phyloP scores from a whole-genome alignment of 2,888 invertebrate genomes.

The Pinctada fucata region DNA sequence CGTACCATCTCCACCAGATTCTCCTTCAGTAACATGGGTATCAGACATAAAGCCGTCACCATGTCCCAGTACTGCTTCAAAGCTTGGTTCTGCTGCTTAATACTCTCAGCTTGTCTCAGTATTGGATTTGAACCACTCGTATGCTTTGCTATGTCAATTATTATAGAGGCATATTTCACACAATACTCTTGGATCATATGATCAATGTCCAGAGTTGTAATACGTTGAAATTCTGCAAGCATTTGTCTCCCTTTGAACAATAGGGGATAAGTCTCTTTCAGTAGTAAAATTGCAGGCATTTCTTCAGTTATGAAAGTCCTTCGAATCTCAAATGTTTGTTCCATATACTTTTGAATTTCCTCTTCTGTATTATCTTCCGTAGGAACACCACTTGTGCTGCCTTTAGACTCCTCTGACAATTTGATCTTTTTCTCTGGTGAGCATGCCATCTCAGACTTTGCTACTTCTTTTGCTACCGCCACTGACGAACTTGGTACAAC shows the following conservation, averaged over 20 bases:
- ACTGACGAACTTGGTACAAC: slow-evolving; percentile 62
- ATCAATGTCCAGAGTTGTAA: slow-evolving; percentile 69
- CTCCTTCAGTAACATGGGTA: slow-evolving; percentile 67
- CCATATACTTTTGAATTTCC: slow-evolving; percentile 65
- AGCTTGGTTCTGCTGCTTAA: slow-evolving; percentile 67
- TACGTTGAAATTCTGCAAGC: slow-evolving; percentile 67
- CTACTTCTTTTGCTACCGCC: slow-evolving; percentile 49
- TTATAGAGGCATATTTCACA: slow-evolving; percentile 66
- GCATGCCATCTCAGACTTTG: slow-evolving; percentile 42
- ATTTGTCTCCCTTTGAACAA: slow-evolving; percentile 68
- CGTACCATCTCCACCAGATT: slow-evolving; percentile 69
- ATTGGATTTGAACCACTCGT: slow-evolving; percentile 62
- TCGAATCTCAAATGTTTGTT: slow-evolving; percentile 68
- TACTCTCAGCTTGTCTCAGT: slow-evolving; percentile 64
- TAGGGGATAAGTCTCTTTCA: slow-evolving; percentile 66
- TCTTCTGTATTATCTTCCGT: slow-evolving; percentile 56
- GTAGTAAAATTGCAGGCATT: slow-evolving; percentile 65
- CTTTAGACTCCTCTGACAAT: slow-evolving; percentile 33
- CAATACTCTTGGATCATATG: slow-evolving; percentile 70
- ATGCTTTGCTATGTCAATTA: slow-evolving; percentile 62
- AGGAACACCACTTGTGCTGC: slow-evolving; percentile 24
- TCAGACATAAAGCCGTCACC: slow-evolving; percentile 69
- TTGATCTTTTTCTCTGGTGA: slow-evolving; percentile 48
- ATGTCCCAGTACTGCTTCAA: slow-evolving; percentile 72
- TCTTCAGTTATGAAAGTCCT: slow-evolving; percentile 68